A percentile compares a stretch with the other conserved stretches of the same genome.
These are phyloP conservation scores for Etheostoma cragini DNA, from an alignment of 2,113 vertebrate genomes.

Conservation along the genomic window DNA sequence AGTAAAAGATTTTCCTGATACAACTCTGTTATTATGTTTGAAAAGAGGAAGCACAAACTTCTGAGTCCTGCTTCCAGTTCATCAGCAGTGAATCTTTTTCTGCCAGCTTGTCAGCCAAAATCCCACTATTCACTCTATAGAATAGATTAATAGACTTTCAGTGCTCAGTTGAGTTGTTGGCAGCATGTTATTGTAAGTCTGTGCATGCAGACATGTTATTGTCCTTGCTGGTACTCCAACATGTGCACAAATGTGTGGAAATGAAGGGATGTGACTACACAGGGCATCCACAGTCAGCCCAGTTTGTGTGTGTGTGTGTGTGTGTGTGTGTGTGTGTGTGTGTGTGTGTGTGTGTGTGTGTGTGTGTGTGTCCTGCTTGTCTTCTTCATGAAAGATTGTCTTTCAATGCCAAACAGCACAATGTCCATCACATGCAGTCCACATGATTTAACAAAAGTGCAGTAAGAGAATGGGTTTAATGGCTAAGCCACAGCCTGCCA, in stretches of 20 bases:
- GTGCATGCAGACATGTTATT: conserved; percentile 10
- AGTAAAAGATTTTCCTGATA: background rate
- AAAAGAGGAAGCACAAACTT: conserved; percentile 12
- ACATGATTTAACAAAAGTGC: conserved; percentile 52
- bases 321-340: too few relatives aligned
- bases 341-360: too few relatives aligned
- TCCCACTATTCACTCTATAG: conserved; percentile 13
- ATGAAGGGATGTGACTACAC: background rate
- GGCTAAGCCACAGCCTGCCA: conserved; percentile 56
- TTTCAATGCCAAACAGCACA: conserved; percentile 10
- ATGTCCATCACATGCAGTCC: conserved; percentile 36
- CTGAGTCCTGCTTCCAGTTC: conserved; percentile 9
- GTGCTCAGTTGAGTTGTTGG: conserved; percentile 5
- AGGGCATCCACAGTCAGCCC: conserved; percentile 9
- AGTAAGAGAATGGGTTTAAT: conserved; percentile 53
- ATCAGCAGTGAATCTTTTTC: conserved; percentile 8
- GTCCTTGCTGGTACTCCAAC: conserved; percentile 6
- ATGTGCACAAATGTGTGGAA: conserved; percentile 16
- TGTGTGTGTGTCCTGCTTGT: conserved; percentile 20
- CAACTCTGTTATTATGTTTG: background rate
- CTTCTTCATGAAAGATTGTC: conserved; percentile 24
- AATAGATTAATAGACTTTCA: conserved; percentile 7
- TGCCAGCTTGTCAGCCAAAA: conserved; percentile 23
- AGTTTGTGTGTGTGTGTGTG: conserved; percentile 1
- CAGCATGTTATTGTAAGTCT: conserved; percentile 30